Conservation (phyloP, 2,888 invertebrate genomes). For the Syrphus vitripennis region DNA sequence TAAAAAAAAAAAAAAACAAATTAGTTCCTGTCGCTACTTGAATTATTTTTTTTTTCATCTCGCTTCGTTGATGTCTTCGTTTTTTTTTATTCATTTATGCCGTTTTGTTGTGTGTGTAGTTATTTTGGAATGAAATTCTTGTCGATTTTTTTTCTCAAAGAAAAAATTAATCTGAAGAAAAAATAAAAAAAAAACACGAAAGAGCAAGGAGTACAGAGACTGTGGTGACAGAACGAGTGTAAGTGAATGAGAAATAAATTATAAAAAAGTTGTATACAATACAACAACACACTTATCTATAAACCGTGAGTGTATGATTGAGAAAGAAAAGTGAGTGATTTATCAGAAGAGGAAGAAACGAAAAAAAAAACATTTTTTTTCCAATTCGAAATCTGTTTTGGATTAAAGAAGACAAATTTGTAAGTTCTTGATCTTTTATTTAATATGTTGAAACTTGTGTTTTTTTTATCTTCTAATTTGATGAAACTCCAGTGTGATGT, state of each 20-base stretch:
- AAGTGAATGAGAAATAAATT: conserved; percentile 43
- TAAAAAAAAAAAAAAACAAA: conserved; percentile 33
- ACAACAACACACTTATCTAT: conserved; percentile 15
- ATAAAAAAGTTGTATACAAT: conserved; percentile 17
- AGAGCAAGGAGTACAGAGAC: conserved; percentile 51
- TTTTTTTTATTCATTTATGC: conserved; percentile 37
- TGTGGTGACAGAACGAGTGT: conserved; percentile 37
- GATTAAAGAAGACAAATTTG: conserved; percentile 7
- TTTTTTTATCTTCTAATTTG: background rate
- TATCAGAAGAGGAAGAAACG: background rate
- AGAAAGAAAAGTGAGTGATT: conserved; percentile 29
- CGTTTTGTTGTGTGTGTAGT: conserved; percentile 56
- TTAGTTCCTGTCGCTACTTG: conserved; percentile 20
- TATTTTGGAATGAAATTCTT: conserved; percentile 71
- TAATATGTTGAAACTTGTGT: background rate
- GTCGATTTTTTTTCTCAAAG: conserved; percentile 63
- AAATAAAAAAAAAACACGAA: conserved; percentile 18
- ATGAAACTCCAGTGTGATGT: background rate
- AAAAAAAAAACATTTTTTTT: conserved; percentile 25
- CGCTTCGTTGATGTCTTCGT: conserved; percentile 28
- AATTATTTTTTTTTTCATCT: conserved; percentile 50
- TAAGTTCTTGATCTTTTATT: conserved; percentile 7
- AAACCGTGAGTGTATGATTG: conserved; percentile 45
- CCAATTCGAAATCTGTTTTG: conserved; percentile 32
- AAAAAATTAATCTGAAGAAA: conserved; percentile 41